Evolutionary conservation across 2,888 invertebrate genomes (phyloP).

Genomic region (Caradrina clavipalpis): DNA sequence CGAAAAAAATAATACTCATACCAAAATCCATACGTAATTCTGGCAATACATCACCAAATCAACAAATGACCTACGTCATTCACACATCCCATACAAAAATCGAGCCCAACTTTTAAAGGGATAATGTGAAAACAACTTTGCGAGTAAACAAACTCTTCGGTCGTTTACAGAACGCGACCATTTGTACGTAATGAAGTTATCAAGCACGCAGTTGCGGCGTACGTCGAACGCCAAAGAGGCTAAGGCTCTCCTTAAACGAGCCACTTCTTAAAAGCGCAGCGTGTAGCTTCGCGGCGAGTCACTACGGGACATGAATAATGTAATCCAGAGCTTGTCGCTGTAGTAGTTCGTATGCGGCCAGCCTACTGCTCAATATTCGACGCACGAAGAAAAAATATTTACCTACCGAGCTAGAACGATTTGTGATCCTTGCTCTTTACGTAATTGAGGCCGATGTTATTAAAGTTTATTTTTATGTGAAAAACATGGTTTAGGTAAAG

Average conservation of each 20-base stretch:
- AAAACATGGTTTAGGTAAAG: conserved; percentile 52
- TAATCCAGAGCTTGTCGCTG: conserved; percentile 16
- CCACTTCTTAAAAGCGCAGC: neutral
- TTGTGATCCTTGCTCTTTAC: conserved; percentile 62
- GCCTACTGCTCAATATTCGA: conserved; percentile 59
- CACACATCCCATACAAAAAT: conserved; percentile 22
- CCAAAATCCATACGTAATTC: neutral
- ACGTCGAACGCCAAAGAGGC: conserved; percentile 1
- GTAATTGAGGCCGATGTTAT: conserved; percentile 61
- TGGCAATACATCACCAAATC: neutral
- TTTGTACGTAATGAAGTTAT: conserved; percentile 53
- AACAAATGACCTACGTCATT: conserved; percentile 4
- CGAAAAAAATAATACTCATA: too few relatives aligned
- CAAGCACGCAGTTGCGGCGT: conserved; percentile 36
- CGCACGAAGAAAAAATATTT: conserved; percentile 68
- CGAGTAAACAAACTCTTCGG: conserved; percentile 28
- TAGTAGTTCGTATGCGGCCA: conserved; percentile 6
- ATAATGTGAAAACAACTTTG: conserved; percentile 34
- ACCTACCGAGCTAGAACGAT: conserved; percentile 62
- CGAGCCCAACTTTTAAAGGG: conserved; percentile 28
- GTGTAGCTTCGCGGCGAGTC: neutral
- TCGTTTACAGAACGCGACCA: conserved; percentile 14
- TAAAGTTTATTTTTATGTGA: conserved; percentile 51
- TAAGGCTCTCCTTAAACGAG: conserved; percentile 40
- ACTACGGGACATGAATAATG: conserved; percentile 42